These are phyloP conservation scores for Clivina fossor DNA, from an alignment of 2,888 invertebrate genomes.

Conservation along the genomic window DNA sequence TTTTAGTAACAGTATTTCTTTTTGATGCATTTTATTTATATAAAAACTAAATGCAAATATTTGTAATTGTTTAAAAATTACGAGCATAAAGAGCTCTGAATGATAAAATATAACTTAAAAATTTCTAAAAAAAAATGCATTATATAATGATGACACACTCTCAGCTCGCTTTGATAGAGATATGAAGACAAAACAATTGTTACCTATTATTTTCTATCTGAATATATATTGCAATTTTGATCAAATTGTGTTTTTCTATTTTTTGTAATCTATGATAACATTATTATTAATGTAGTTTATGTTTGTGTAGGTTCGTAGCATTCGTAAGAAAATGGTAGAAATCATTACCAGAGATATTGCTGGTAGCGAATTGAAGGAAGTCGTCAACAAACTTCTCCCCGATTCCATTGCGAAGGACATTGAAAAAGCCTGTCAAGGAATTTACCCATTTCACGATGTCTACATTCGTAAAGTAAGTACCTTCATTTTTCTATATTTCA, in stretches of 20 bases:
- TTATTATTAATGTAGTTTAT: slow-evolving; percentile 22
- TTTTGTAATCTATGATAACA: not conserved
- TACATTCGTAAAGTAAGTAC: slow-evolving; percentile 87
- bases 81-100: too few relatives aligned
- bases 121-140: not conserved
- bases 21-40: too few relatives aligned
- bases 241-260: not conserved
- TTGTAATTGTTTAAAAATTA: too few relatives aligned
- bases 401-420: slow-evolving; percentile 99
- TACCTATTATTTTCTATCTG: slow-evolving; percentile 49
- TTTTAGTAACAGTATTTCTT: too few relatives aligned
- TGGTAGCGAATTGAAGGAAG: slow-evolving; percentile 89
- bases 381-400: slow-evolving; percentile 94
- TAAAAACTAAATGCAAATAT: too few relatives aligned
- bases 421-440: slow-evolving; percentile 94
- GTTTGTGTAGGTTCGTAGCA: slow-evolving; percentile 69
- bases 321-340: slow-evolving; percentile 98
- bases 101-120: too few relatives aligned
- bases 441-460: slow-evolving; percentile 97
- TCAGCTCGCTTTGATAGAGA: slow-evolving; percentile 43
- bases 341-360: slow-evolving; percentile 91
- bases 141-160: slow-evolving; percentile 53
- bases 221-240: slow-evolving; percentile 19
- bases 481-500: too few relatives aligned
- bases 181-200: slow-evolving; percentile 49